phyloP scores from a whole-genome alignment of 2,888 invertebrate species.

The Lamellibrachia columna region DNA sequence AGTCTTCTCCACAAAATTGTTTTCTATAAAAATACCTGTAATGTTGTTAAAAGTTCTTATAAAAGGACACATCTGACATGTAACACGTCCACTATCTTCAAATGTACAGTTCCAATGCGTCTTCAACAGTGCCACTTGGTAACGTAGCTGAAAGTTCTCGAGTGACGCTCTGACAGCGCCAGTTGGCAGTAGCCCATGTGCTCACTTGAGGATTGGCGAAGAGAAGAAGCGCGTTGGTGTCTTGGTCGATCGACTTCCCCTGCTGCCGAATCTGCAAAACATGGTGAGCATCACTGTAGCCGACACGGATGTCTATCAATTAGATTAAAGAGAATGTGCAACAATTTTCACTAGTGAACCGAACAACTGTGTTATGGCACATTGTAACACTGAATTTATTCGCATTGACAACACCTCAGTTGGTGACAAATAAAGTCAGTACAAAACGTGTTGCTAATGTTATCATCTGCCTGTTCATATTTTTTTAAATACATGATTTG shows the following conservation, averaged over 20 bases:
- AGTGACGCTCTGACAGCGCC: not conserved
- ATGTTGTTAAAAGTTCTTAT: not conserved
- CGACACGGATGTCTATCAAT: not conserved
- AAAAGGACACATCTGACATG: not conserved
- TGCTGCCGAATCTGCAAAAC: not conserved
- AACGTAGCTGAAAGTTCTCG: too few relatives aligned
- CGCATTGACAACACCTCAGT: too few relatives aligned
- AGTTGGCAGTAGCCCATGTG: not conserved
- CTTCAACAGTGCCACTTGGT: not conserved
- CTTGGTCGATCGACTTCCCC: not conserved
- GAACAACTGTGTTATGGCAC: too few relatives aligned
- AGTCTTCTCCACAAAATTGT: not conserved
- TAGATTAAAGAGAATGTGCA: not conserved
- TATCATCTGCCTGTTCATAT: too few relatives aligned
- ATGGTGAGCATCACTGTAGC: too few relatives aligned
- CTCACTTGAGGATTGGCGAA: constrained; percentile 7
- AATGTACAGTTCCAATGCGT: not conserved
- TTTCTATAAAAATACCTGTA: not conserved
- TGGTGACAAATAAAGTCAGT: too few relatives aligned
- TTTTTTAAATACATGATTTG: too few relatives aligned
- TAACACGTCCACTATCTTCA: not conserved
- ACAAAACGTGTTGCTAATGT: too few relatives aligned
- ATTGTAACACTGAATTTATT: too few relatives aligned
- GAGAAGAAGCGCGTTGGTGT: not conserved
- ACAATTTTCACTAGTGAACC: not conserved